A percentile compares a stretch with the other conserved stretches of the same genome.
These are phyloP conservation scores for Diaphora mendica DNA, from an alignment of 2,888 invertebrate genomes.

Conservation along the genomic window DNA sequence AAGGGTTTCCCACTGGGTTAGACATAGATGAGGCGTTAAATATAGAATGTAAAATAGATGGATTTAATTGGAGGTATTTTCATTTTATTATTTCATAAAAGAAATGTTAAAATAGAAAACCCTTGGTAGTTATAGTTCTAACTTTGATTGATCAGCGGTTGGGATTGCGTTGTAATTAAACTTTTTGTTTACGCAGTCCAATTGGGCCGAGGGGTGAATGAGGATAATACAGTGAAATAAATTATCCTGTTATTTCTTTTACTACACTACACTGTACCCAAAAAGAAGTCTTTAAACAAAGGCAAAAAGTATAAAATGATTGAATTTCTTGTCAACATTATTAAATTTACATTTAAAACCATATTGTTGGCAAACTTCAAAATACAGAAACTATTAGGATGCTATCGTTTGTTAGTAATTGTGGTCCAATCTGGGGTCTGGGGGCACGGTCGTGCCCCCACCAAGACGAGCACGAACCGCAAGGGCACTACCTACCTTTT, in stretches of 20 bases:
- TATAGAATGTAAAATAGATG: not conserved
- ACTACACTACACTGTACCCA: not conserved
- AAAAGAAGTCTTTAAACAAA: not conserved
- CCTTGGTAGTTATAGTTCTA: not conserved
- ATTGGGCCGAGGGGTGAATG: not conserved
- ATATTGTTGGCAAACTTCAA: too few relatives aligned
- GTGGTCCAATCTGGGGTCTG: too few relatives aligned
- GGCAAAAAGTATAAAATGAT: not conserved
- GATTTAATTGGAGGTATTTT: not conserved
- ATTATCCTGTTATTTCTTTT: conserved; percentile 4
- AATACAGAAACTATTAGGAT: too few relatives aligned
- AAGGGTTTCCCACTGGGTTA: not conserved
- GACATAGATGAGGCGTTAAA: not conserved
- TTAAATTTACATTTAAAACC: not conserved
- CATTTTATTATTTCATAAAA: not conserved
- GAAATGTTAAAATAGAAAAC: not conserved
- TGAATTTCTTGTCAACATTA: not conserved
- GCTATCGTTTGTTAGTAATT: too few relatives aligned
- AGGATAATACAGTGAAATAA: not conserved
- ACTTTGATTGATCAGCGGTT: conserved; percentile 8
- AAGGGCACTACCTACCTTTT: too few relatives aligned
- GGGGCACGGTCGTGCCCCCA: too few relatives aligned
- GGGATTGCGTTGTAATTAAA: conserved; percentile 36
- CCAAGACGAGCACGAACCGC: too few relatives aligned
- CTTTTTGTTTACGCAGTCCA: conserved; percentile 28